These are phyloP conservation scores for Nomada ferruginata DNA, from an alignment of 2,888 invertebrate species.

Conservation along the genomic window DNA sequence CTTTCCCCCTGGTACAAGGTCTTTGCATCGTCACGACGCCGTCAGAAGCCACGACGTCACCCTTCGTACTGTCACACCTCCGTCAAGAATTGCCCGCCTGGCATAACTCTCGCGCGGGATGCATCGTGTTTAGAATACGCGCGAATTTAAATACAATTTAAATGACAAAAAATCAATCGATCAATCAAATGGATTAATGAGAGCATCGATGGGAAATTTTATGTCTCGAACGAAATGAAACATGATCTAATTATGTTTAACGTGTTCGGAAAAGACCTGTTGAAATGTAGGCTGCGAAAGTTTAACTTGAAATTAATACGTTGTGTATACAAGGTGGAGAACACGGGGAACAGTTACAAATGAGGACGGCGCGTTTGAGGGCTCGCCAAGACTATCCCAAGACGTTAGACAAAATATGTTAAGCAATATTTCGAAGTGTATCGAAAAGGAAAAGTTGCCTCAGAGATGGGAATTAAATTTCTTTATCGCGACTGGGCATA, in stretches of 20 bases:
- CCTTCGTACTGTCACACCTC: slow-evolving; percentile 63
- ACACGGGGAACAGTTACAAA: neutral
- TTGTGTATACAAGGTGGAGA: neutral
- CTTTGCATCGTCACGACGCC: slow-evolving; percentile 46
- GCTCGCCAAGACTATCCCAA: neutral
- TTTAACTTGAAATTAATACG: neutral
- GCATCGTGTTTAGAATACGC: slow-evolving; percentile 9
- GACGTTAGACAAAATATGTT: neutral
- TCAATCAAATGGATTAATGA: neutral
- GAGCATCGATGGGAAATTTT: neutral
- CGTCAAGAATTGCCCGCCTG: slow-evolving; percentile 47
- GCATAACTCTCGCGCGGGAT: neutral
- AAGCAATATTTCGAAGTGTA: neutral
- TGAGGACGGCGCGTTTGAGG: neutral
- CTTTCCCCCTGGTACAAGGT: slow-evolving; percentile 48
- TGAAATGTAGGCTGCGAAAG: neutral
- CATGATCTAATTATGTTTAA: neutral
- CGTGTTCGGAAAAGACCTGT: neutral
- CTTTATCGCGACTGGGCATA: slow-evolving; percentile 8
- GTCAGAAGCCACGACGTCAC: slow-evolving; percentile 31
- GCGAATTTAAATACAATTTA: neutral
- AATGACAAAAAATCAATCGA: neutral
- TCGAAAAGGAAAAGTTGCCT: neutral
- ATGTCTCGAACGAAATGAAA: neutral
- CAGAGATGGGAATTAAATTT: neutral